Percentiles rank a stretch among this genome's conserved stretches.
phyloP scores from a whole-genome alignment of 35 echinoderm and acorn worm species.

The Strongylocentrotus purpuratus region DNA sequence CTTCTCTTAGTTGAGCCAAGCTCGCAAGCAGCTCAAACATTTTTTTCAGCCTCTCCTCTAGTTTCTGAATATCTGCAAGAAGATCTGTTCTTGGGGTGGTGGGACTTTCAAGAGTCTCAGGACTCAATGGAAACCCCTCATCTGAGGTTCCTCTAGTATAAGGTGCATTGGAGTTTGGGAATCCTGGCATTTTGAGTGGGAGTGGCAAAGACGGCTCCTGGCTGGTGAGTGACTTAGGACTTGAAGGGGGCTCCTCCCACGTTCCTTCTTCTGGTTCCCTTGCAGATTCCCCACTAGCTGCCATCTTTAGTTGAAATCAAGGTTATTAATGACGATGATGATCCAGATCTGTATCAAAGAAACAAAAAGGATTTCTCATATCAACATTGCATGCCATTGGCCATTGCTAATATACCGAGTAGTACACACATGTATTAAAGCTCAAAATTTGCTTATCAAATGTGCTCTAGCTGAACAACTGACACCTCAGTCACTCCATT shows the following conservation, averaged over 20 bases:
- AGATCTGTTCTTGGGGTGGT: not conserved
- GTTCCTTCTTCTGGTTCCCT: constrained; percentile 1
- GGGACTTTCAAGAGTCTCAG: not conserved
- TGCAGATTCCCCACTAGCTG: not conserved
- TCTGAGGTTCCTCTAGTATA: not conserved
- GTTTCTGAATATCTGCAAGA: constrained; percentile 1
- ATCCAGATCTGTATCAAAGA: not conserved
- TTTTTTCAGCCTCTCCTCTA: not conserved
- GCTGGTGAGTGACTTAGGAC: not conserved
- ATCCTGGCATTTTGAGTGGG: not conserved
- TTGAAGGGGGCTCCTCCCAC: not conserved
- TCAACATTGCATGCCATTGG: no score
- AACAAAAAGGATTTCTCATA: not conserved
- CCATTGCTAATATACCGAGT: no score
- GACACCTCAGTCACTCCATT: no score
- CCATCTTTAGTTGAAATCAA: not conserved
- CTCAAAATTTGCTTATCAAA: no score
- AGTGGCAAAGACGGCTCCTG: not conserved
- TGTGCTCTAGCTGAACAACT: no score
- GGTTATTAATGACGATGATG: not conserved
- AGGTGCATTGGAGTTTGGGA: not conserved
- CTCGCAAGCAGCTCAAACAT: not conserved
- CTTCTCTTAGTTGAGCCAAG: not conserved
- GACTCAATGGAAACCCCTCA: not conserved
- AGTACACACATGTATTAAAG: no score